A percentile compares a stretch with the other conserved stretches of the same genome.
Conservation (phyloP, 2,888 invertebrate genomes). For the Epirrhoe tristata region DNA sequence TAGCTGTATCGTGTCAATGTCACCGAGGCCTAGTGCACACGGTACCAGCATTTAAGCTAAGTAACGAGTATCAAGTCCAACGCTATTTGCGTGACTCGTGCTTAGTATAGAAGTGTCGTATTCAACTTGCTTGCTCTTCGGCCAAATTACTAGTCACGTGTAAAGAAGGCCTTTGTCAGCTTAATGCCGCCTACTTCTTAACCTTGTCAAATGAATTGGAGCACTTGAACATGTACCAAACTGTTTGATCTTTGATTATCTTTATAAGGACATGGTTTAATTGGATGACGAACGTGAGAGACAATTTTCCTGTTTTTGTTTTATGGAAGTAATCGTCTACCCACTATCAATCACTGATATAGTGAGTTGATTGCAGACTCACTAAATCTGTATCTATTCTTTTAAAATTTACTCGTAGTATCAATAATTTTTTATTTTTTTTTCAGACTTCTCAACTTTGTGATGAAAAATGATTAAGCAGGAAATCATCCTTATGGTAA, state of each 20-base stretch:
- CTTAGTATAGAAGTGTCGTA: neutral
- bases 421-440: constrained; percentile 28
- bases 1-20: constrained; percentile 58
- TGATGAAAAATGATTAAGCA: constrained; percentile 80
- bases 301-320: constrained; percentile 19
- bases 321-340: constrained; percentile 3
- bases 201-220: constrained; percentile 63
- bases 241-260: constrained; percentile 43
- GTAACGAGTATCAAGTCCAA: neutral
- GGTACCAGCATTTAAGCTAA: neutral
- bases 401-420: neutral
- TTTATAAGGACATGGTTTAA: constrained; percentile 30
- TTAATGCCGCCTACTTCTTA: constrained; percentile 56
- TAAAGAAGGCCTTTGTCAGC: constrained; percentile 18
- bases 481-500: constrained; percentile 73
- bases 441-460: constrained; percentile 58
- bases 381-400: neutral
- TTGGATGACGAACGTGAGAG: constrained; percentile 17
- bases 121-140: neutral
- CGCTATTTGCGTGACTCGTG: neutral
- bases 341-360: neutral
- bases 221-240: constrained; percentile 54
- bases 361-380: no score
- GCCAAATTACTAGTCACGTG: neutral
- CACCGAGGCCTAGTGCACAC: constrained; percentile 35